phyloP scores from a whole-genome alignment of 2,888 invertebrate species.

The Calameuta idolon region DNA sequence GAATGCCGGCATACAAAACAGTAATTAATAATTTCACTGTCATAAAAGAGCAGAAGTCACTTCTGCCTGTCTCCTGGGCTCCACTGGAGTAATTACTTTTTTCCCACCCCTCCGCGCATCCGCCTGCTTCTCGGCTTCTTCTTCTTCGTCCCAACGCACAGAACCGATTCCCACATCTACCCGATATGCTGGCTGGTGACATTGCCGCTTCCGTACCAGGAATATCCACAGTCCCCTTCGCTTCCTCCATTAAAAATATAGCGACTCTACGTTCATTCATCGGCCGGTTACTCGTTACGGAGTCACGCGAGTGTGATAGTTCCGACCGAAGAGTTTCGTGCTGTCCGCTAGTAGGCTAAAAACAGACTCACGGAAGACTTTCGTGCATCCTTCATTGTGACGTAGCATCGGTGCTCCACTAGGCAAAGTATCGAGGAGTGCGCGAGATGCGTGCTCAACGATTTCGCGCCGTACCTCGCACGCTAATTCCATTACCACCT shows the following conservation, averaged over 20 bases:
- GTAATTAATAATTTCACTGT: conserved; percentile 60
- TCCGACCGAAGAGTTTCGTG: conserved; percentile 27
- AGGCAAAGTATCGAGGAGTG: not conserved
- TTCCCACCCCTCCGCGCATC: conserved; percentile 24
- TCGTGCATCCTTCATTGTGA: not conserved
- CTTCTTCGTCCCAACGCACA: not conserved
- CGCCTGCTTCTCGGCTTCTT: not conserved
- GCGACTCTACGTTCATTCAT: conserved; percentile 37
- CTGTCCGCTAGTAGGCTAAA: conserved; percentile 24
- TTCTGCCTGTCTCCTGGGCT: conserved; percentile 19
- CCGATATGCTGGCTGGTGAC: not conserved
- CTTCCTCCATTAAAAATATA: not conserved
- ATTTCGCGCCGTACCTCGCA: not conserved
- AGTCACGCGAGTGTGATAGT: conserved; percentile 41
- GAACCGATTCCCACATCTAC: not conserved
- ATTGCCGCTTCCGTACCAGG: not conserved
- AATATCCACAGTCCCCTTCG: not conserved
- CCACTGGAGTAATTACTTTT: conserved; percentile 45
- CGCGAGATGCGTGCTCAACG: not conserved
- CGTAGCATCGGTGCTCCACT: not conserved
- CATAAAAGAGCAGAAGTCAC: conserved; percentile 35
- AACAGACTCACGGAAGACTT: conserved; percentile 27
- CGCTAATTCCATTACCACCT: not conserved
- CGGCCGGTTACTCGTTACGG: conserved; percentile 16
- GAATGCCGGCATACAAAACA: conserved; percentile 46